Percentiles rank a stretch among this genome's conserved stretches.
Evolutionary conservation across 2,888 invertebrate species (phyloP).

Genomic region (Petrolisthes manimaculis): DNA sequence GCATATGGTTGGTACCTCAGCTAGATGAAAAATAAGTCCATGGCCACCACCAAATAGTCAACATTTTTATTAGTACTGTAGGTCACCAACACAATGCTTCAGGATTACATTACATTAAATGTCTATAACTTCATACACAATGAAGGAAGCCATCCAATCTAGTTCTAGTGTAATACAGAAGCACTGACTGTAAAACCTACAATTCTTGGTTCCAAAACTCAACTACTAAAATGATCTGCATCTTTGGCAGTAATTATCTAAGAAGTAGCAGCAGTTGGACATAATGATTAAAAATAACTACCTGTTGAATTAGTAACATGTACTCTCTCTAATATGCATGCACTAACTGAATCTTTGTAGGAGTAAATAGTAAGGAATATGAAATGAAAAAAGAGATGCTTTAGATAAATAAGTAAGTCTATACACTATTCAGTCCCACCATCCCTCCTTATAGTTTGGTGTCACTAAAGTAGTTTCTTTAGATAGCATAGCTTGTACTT

Average conservation of each 20-base stretch:
- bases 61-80: too few relatives aligned
- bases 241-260: constrained; percentile 36
- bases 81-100: too few relatives aligned
- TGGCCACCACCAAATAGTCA: too few relatives aligned
- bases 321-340: constrained; percentile 52
- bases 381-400: constrained; percentile 13
- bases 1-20: too few relatives aligned
- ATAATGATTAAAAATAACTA: constrained; percentile 54
- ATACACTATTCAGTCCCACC: constrained; percentile 21
- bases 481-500: constrained; percentile 20
- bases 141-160: too few relatives aligned
- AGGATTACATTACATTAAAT: too few relatives aligned
- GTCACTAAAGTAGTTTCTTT: background rate
- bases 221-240: constrained; percentile 47
- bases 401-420: constrained; percentile 26
- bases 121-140: too few relatives aligned
- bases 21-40: too few relatives aligned
- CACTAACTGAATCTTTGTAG: constrained; percentile 52
- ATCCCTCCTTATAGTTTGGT: constrained; percentile 19
- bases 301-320: constrained; percentile 48
- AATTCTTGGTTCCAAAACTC: constrained; percentile 1
- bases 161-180: too few relatives aligned
- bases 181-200: too few relatives aligned
- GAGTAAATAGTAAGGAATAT: constrained; percentile 15
- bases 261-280: constrained; percentile 46